Percentiles rank a stretch among this genome's conserved stretches.
Conservation (phyloP, 2,888 invertebrate genomes). For the Bimastos eiseni region DNA sequence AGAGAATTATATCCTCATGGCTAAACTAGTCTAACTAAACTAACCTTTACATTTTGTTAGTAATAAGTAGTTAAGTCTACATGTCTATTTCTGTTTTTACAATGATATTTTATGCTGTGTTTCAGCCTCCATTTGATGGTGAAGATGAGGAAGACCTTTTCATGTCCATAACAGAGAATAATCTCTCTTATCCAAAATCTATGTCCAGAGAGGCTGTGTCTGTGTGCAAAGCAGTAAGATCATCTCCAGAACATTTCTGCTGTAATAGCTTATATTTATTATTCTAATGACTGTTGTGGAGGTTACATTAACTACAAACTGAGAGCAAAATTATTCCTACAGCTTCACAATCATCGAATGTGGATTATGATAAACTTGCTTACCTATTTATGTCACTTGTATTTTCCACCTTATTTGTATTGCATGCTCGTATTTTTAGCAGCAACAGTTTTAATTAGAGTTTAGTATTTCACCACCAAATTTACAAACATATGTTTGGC, state of each 20-base stretch:
- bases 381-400: neutral
- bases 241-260: neutral
- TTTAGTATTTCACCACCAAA: too few species aligned
- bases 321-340: neutral
- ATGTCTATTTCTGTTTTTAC: neutral
- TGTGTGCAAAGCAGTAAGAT: constrained; percentile 87
- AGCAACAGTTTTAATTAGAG: too few species aligned
- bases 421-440: too few species aligned
- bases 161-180: constrained; percentile 97
- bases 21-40: neutral
- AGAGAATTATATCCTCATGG: too few species aligned
- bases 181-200: constrained; percentile 92
- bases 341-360: neutral
- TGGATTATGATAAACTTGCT: neutral
- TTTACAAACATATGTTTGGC: neutral
- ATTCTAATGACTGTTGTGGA: neutral
- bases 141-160: constrained; percentile 99
- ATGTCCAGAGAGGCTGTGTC: constrained; percentile 89
- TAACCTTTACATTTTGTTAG: neutral
- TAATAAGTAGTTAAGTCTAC: neutral
- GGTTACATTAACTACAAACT: neutral
- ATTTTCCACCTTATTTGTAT: neutral
- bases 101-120: neutral
- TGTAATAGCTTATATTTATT: neutral
- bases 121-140: constrained; percentile 93